phyloP scores from a whole-genome alignment of 1,140 invertebrate species.

The Bradynema listronoti region DNA sequence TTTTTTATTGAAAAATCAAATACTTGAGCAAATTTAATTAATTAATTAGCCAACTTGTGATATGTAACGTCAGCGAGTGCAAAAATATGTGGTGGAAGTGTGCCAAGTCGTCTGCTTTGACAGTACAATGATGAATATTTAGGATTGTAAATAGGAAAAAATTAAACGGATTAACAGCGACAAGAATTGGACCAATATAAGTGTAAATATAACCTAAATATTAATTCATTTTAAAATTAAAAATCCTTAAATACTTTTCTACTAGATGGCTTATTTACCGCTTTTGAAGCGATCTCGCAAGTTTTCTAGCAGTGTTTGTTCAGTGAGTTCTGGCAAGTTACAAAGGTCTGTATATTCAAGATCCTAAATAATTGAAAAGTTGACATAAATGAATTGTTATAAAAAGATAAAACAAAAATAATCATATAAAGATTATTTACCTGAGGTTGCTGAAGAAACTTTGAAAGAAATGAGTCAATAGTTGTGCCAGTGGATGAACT shows the following conservation, averaged over 20 bases:
- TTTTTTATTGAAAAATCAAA: no score
- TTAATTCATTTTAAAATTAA: constrained; percentile 3
- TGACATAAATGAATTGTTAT: not conserved
- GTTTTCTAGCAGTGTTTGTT: constrained; percentile 83
- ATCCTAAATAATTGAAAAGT: constrained; percentile 52
- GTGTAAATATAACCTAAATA: constrained; percentile 81
- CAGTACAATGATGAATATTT: constrained; percentile 87
- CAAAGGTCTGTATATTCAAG: constrained; percentile 88
- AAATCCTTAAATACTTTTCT: not conserved
- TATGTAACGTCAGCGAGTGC: constrained; percentile 91
- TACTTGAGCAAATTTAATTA: not conserved
- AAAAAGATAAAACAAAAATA: not conserved
- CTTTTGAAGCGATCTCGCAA: constrained; percentile 71
- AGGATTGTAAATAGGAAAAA: constrained; percentile 93
- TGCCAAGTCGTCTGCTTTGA: constrained; percentile 72
- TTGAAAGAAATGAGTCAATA: constrained; percentile 55
- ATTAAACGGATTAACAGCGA: constrained; percentile 79
- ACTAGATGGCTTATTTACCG: constrained; percentile 63
- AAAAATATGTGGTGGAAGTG: constrained; percentile 91
- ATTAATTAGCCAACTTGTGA: constrained; percentile 64
- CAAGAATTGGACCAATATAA: constrained; percentile 83
- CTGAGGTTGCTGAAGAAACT: constrained; percentile 54
- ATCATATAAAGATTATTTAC: constrained; percentile 22
- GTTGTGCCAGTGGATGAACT: constrained; percentile 33
- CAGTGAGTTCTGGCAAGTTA: constrained; percentile 85